Percentiles rank a stretch among this genome's conserved stretches.
Conservation (phyloP, 2,113 vertebrate species). For the Sciurus niger region DNA sequence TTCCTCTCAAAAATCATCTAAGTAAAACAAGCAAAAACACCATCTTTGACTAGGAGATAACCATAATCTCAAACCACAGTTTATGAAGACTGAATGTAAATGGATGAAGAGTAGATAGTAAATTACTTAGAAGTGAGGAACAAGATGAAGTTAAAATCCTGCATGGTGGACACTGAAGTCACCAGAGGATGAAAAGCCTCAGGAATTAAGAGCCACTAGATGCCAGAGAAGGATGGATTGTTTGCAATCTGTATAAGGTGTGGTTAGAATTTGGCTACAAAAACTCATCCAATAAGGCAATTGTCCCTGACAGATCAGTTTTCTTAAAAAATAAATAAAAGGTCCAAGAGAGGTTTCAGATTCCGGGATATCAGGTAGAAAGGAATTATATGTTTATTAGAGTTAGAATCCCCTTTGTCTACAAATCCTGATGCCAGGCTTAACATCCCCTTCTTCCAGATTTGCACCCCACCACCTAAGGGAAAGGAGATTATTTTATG, state of each 20-base stretch:
- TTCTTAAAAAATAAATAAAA: neutral
- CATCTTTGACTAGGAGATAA: neutral
- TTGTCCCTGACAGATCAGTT: too few relatives aligned
- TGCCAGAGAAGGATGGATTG: neutral
- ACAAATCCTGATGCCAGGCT: neutral
- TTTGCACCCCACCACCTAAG: neutral
- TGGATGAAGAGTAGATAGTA: neutral
- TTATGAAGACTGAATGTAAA: neutral
- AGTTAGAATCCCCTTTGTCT: neutral
- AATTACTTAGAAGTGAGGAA: neutral
- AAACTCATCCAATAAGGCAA: neutral
- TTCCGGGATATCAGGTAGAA: neutral
- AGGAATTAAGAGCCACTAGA: conserved; percentile 18
- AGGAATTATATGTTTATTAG: neutral
- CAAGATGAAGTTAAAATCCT: neutral
- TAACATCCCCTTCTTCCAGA: neutral
- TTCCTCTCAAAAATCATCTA: conserved; percentile 2
- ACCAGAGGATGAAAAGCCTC: neutral
- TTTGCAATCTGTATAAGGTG: neutral
- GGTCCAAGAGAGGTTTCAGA: neutral
- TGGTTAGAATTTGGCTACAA: neutral
- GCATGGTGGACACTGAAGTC: neutral
- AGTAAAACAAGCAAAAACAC: neutral
- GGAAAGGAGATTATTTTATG: neutral
- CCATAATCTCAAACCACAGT: neutral